Base-by-base conservation (phyloP, 2,888 invertebrate species). In the Lochmaea crataegi region DNA sequence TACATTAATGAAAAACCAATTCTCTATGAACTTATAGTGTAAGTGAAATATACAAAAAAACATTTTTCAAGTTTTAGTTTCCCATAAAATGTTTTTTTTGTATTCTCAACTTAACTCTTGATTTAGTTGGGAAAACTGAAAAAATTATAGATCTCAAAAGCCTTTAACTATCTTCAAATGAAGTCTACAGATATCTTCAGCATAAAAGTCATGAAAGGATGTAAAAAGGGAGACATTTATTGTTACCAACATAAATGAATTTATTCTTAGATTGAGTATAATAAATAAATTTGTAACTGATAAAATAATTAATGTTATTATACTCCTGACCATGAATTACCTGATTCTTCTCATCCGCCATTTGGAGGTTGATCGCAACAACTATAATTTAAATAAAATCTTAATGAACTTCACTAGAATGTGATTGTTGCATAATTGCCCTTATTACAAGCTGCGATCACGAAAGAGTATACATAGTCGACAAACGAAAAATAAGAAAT, bases 21-120 rank as follows among this genome's bases (percentile, higher is more conserved):
- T 79, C 76, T 83, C 68, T 87, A 86, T 71, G 80, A 81, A 7
- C 75, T 87, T 6, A 72, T 83, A 58, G 84, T 85, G 85, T 85
- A 82, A 82, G 82, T 77, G 72, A 14, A 68, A 53, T 7, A 32
- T 7, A 32, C 0, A 6, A 45, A 16, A 58, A 16, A 12, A 26
- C 32, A 12, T 6, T 57, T 53, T 38, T 2, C 0, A 32, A 32
- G 32, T n/a, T n/a, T n/a, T n/a, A n/a, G n/a, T n/a, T n/a, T n/a
- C n/a, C n/a, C n/a, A n/a, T n/a, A n/a, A n/a, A n/a, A n/a, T n/a
- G n/a, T n/a, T n/a, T n/a, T n/a, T n/a, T n/a, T n/a, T n/a, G n/a
- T n/a, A n/a, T n/a, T n/a, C n/a, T n/a, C n/a, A n/a, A n/a, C n/a
- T n/a, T n/a, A n/a, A n/a, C n/a, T n/a, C n/a, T n/a, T n/a, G n/a